Percentiles rank a stretch among this genome's conserved stretches.
phyloP scores from a whole-genome alignment of 2,888 invertebrate genomes.

The Dusona sp. region DNA sequence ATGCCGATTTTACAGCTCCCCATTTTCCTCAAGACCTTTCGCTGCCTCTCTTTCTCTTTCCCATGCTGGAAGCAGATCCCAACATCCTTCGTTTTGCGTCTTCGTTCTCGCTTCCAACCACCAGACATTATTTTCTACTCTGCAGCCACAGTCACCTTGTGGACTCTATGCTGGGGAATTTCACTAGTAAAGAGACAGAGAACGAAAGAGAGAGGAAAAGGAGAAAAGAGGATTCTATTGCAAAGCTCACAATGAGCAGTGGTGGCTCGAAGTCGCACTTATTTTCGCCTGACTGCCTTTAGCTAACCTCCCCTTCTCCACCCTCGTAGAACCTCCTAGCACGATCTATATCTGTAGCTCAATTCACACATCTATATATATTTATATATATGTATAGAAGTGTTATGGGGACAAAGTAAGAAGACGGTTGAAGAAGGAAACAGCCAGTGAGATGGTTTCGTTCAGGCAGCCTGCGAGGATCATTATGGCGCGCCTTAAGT shows the following conservation, averaged over 20 bases:
- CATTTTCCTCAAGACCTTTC: constrained; percentile 59
- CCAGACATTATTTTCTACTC: constrained; percentile 78
- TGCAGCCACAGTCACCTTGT: constrained; percentile 67
- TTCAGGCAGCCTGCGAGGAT: constrained; percentile 75
- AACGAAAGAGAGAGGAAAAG: constrained; percentile 49
- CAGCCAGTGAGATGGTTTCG: constrained; percentile 78
- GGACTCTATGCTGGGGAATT: constrained; percentile 51
- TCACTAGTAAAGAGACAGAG: constrained; percentile 50
- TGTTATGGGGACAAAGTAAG: constrained; percentile 33
- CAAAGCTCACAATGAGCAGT: constrained; percentile 81
- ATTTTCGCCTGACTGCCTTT: constrained; percentile 81
- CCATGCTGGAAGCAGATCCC: constrained; percentile 25
- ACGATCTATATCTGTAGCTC: constrained; percentile 12
- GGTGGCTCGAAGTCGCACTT: constrained; percentile 81
- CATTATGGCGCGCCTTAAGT: constrained; percentile 84
- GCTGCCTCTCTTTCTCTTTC: constrained; percentile 29
- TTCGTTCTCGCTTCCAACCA: constrained; percentile 44
- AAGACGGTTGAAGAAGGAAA: constrained; percentile 63
- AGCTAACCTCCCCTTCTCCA: constrained; percentile 63
- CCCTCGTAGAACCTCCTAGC: constrained; percentile 14
- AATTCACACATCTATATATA: neutral
- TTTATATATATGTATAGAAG: neutral
- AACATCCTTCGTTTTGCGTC: constrained; percentile 35
- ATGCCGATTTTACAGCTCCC: constrained; percentile 82
- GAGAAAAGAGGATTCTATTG: constrained; percentile 63